phyloP scores from a whole-genome alignment of 1,140 invertebrate species.

The Temnothorax longispinosus region DNA sequence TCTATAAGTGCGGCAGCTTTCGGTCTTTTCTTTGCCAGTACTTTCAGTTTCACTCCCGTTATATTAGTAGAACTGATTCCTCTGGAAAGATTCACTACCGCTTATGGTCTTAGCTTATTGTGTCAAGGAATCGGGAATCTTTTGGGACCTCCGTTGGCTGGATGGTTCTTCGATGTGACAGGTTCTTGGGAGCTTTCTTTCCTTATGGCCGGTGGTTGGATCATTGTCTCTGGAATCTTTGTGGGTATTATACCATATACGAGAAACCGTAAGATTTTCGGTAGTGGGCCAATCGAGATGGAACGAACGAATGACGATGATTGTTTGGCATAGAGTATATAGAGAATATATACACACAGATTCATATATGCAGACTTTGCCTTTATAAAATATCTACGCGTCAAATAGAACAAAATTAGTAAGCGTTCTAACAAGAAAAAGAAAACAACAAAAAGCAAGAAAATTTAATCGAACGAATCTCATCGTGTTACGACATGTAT shows the following conservation, averaged over 20 bases:
- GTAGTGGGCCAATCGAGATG: slow-evolving; percentile 88
- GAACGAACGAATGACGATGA: slow-evolving; percentile 77
- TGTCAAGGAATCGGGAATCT: slow-evolving; percentile 93
- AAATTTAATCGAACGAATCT: slow-evolving; percentile 31
- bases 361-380: too few species aligned
- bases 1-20: slow-evolving; percentile 89
- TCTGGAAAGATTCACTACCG: slow-evolving; percentile 93
- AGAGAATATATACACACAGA: neutral
- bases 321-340: slow-evolving; percentile 47
- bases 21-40: slow-evolving; percentile 94
- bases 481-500: neutral
- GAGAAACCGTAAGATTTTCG: slow-evolving; percentile 89
- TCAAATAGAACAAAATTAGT: neutral
- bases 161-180: slow-evolving; percentile 90
- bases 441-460: too few species aligned
- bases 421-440: too few species aligned
- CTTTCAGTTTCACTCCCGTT: slow-evolving; percentile 94
- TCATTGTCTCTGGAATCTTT: slow-evolving; percentile 91
- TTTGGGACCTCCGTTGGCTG: slow-evolving; percentile 89
- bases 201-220: slow-evolving; percentile 91
- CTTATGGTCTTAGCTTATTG: slow-evolving; percentile 94
- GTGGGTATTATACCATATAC: slow-evolving; percentile 89
- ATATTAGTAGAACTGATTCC: slow-evolving; percentile 94
- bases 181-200: slow-evolving; percentile 91
- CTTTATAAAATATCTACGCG: neutral